phyloP scores from a whole-genome alignment of 2,888 invertebrate species.

The Ennomos fuscantarius region DNA sequence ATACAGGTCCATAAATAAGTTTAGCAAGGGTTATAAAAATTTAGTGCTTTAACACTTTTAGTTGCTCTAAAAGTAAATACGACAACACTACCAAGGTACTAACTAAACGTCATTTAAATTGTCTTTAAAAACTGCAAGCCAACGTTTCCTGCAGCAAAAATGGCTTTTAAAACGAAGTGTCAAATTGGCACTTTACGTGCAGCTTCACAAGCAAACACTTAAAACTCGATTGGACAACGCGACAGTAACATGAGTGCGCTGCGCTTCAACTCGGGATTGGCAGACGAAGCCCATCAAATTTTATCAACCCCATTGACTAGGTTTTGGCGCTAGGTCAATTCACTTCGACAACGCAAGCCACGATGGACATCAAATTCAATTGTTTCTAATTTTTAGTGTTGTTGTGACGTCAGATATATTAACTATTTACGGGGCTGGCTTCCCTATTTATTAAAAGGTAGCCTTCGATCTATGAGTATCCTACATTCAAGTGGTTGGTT shows the following conservation, averaged over 20 bases:
- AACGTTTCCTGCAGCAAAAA: slow-evolving; percentile 2
- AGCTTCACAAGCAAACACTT: slow-evolving; percentile 41
- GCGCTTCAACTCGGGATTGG: slow-evolving; percentile 42
- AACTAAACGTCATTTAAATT: background rate
- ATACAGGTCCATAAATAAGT: no score
- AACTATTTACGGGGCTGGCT: no score
- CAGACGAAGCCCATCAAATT: slow-evolving; percentile 66
- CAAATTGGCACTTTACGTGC: slow-evolving; percentile 19
- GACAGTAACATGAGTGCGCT: slow-evolving; percentile 66
- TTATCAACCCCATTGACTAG: slow-evolving; percentile 75
- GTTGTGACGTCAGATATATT: no score
- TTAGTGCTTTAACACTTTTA: background rate
- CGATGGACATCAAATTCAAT: slow-evolving; percentile 48
- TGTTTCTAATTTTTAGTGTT: slow-evolving; percentile 25
- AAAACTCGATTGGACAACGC: slow-evolving; percentile 53
- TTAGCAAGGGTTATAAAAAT: background rate
- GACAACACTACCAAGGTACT: background rate
- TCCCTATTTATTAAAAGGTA: no score
- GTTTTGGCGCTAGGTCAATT: slow-evolving; percentile 69
- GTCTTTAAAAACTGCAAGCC: background rate
- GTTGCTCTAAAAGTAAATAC: background rate
- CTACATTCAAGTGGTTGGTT: no score
- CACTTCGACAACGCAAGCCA: slow-evolving; percentile 46
- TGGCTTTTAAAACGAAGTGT: slow-evolving; percentile 40
- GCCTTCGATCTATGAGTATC: no score